These are phyloP conservation scores for Stegodyphus dumicola DNA, from an alignment of 1,140 invertebrate species.

Conservation along the genomic window DNA sequence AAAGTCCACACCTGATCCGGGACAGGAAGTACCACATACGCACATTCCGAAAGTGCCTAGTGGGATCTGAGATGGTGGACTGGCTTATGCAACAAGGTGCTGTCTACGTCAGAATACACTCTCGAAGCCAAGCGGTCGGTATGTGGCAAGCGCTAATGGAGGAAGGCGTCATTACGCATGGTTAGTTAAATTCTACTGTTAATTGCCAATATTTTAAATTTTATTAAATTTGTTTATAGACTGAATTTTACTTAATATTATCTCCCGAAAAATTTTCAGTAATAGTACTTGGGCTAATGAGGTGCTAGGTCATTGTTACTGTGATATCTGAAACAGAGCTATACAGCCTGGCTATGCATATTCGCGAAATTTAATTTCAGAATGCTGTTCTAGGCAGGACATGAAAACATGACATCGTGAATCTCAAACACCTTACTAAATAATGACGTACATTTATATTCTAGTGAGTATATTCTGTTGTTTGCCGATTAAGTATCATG, in stretches of 20 bases:
- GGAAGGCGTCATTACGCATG: conserved; percentile 82
- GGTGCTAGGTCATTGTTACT: no score
- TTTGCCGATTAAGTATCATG: no score
- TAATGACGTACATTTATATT: no score
- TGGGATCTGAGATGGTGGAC: conserved; percentile 80
- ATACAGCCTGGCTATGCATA: no score
- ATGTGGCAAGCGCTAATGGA: conserved; percentile 89
- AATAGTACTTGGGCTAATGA: no score
- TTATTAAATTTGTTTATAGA: neutral
- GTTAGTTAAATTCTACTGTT: conserved; percentile 69
- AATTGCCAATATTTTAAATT: neutral
- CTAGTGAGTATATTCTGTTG: no score
- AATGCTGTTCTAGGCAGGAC: no score
- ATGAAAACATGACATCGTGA: no score
- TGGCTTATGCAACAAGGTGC: conserved; percentile 76
- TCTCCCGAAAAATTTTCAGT: no score
- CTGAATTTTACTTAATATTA: neutral
- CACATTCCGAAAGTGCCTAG: conserved; percentile 70
- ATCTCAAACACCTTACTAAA: no score
- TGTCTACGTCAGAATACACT: conserved; percentile 69
- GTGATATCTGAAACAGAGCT: no score
- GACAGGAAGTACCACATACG: conserved; percentile 72
- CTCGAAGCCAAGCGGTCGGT: conserved; percentile 79
- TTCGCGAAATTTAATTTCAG: no score
- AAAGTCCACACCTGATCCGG: conserved; percentile 75